Base-by-base conservation (phyloP, 2,888 invertebrate genomes). In the Folsomia candida region DNA sequence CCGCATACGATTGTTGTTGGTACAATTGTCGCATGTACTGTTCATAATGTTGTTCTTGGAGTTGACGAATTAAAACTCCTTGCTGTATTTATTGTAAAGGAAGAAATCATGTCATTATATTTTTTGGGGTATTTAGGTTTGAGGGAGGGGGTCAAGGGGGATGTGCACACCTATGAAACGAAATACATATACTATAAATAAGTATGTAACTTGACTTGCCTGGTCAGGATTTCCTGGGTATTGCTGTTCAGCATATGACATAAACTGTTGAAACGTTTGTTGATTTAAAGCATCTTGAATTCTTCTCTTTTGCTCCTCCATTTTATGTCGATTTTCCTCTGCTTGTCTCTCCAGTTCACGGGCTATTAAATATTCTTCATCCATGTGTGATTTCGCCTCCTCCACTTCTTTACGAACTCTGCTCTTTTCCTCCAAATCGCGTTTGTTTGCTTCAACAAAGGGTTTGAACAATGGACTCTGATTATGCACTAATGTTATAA, bases 41-140 rank as follows among this genome's bases (percentile, higher is more conserved):
- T 82, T 97, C 94, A 83, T 97, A 99, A 84, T 99, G 99, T 82
- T 99, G 97, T 80, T 97, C 97, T 84, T 99, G 99, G 60, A 99
- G 85, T 82, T 98, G 97, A 69, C 91, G 87, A 70, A 99, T 94
- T 27, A 99, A 86, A 57, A 93, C 88, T 0, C 93, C 95, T 87
- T 99, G 99, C 86, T 97, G 90, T 51, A 74, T 70, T 59, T 18
- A 66, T 37, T 61, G 24, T n/a, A n/a, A n/a, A n/a, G n/a, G n/a
- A n/a, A n/a, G n/a, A n/a, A n/a, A n/a, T n/a, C n/a, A n/a, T n/a
- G n/a, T n/a, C n/a, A n/a, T n/a, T n/a, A n/a, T n/a, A n/a, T n/a
- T n/a, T n/a, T n/a, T n/a, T n/a, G n/a, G n/a, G n/a, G n/a, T n/a
- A n/a, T n/a, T n/a, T n/a, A n/a, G n/a, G n/a, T n/a, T n/a, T n/a